Base-by-base conservation (phyloP, 2,113 vertebrate species). In the Turdus rufiventris region DNA sequence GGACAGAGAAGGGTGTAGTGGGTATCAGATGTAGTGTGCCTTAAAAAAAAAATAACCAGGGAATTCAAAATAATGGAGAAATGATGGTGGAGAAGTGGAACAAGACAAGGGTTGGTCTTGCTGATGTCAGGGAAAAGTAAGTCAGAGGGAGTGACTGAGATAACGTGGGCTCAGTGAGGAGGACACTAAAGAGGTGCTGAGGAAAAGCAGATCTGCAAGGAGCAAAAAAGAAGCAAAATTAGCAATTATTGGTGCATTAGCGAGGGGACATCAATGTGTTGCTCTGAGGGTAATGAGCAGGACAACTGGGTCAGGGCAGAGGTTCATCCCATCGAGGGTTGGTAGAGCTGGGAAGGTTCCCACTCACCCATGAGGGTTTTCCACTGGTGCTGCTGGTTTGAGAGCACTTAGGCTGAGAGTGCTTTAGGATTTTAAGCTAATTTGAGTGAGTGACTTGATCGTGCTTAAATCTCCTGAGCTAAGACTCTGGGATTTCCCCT, bases 401-500 rank as follows among this genome's bases (percentile, higher is more conserved):
- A 76, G 43, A 66, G 48, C 0, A 8, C 53, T 85, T 57, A 85
- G 68, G 62, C 75, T 14, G 6, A 48, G 66, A 36, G 16, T 13
- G 28, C 50, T 72, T 72, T 54, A 58, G 67, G 89, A 74, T 66
- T 85, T 85, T 19, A 88, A 73, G 47, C 63, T 90, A 66, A 96
- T 92, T 90, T 51, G 47, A 80, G 74, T 48, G n/a, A 85, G 72
- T 82, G 76, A 95, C 78, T 89, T 31, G 60, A 79, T 73, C 0
- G 3, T 56, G 89, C 58, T 76, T 34, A 92, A 68, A 89, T 80
- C 62, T 89, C 54, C 58, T 2, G 4, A 76, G 73, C n/a, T 77
- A 80, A 80, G 51, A 40, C 79, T 33, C 31, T 61, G 77, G 80
- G 95, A 87, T 94, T 91, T 85, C 70, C 86, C 73, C n/a, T 20